Evolutionary conservation across 2,888 invertebrate species (phyloP), one percentile per base, ranked within the genome.

Genomic region (Polydrusus tereticollis): DNA sequence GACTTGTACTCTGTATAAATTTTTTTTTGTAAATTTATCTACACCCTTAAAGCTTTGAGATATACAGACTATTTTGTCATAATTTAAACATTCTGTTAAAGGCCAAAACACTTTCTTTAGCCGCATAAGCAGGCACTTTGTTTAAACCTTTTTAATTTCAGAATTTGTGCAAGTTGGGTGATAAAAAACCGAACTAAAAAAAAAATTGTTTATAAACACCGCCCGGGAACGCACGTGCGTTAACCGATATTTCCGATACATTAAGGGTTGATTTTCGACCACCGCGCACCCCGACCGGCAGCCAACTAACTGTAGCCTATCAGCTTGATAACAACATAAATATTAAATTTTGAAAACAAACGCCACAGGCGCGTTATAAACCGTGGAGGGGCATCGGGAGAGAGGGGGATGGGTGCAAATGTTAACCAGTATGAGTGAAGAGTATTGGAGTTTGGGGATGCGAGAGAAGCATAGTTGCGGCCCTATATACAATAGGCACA

Each of bases 291-390:
- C 36, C 55, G 57, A 29, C 57, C 38, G 52, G 38, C 47, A 38
- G 64, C 57, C 60, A 59, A 65, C 71, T 59, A 71, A 65, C 69
- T 59, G 50, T 33, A 43, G 20, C 47, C 69, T 66, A 73, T 73
- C 69, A 69, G 69, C 66, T 65, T 73, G 73, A 73, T 73, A 73
- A 73, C 73, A 69, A 73, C 69, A 69, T 73, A 69, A 73, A 73
- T 73, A 69, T 73, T 73, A 73, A 45, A 73, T 69, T 69, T 69
- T 47, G 62, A 73, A 73, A 73, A 73, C 73, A 69, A 69, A 65
- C 69, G 73, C 73, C 57, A 63, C 72, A 66, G 66, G 71, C 71
- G 65, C 71, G 65, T 66, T 71, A 16, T 50, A 45, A n/a, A 45
- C 38, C 59, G 64, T 45, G 50, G 47, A 45, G 64, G 52, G 20